A percentile compares a stretch with the other conserved stretches of the same genome.
phyloP scores from a whole-genome alignment of 2,113 vertebrate genomes.

The Sitta europaea region DNA sequence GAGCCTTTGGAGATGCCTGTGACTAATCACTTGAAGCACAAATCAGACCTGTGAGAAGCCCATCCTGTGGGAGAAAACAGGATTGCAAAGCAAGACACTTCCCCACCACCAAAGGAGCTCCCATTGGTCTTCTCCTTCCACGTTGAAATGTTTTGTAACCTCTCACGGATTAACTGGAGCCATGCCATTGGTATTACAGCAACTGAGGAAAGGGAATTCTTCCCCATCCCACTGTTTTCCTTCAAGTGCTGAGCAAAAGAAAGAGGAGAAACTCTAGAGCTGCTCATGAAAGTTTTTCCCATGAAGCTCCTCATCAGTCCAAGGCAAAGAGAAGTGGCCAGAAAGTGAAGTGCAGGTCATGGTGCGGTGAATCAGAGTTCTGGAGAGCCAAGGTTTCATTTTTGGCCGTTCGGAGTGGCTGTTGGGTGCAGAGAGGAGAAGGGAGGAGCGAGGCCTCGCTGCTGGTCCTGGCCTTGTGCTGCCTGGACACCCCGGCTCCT shows the following conservation, averaged over 20 bases:
- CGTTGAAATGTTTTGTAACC: not conserved
- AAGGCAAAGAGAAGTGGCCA: not conserved
- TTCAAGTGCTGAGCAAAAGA: not conserved
- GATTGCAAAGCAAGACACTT: not conserved
- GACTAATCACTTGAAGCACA: not conserved
- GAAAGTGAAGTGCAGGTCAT: not conserved
- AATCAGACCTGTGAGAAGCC: not conserved
- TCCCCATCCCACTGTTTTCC: not conserved
- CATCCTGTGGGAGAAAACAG: not conserved
- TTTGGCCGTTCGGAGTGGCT: not conserved
- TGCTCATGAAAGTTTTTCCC: not conserved
- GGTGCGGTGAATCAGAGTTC: not conserved
- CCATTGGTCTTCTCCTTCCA: not conserved
- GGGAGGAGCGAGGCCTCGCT: not conserved
- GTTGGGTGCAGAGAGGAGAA: not conserved
- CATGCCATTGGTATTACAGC: not conserved
- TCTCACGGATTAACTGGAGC: not conserved
- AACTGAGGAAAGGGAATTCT: not conserved
- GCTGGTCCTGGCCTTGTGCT: not conserved
- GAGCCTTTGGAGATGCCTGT: not conserved
- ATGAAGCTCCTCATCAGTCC: not conserved
- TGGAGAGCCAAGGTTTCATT: not conserved
- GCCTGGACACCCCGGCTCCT: not conserved
- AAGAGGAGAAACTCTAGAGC: not conserved
- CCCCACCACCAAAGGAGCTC: not conserved